These are phyloP conservation scores for Sturnus vulgaris DNA, from an alignment of 2,113 vertebrate species.

Conservation along the genomic window DNA sequence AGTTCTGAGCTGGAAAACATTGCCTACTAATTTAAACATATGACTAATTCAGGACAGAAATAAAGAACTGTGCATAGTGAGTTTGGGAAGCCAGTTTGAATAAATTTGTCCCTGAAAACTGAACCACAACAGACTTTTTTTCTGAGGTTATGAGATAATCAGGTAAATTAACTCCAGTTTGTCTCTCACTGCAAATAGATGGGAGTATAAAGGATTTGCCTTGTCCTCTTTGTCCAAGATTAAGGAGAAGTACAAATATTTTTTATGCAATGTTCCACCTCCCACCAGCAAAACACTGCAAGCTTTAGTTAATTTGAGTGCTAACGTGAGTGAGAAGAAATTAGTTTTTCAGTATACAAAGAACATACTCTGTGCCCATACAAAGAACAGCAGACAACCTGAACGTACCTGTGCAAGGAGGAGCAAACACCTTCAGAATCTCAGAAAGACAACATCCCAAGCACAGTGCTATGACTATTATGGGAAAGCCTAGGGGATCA, in stretches of 20 bases:
- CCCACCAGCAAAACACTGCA: not conserved
- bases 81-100: not conserved
- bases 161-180: not conserved
- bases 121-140: not conserved
- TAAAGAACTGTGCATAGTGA: not conserved
- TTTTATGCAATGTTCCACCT: not conserved
- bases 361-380: not conserved
- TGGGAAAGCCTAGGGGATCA: rapidly evolving
- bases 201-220: not conserved
- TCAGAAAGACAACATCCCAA: not conserved
- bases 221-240: not conserved
- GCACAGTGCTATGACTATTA: not conserved
- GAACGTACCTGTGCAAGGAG: not conserved
- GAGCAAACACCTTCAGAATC: not conserved
- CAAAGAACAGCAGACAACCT: not conserved
- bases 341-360: not conserved
- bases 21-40: not conserved
- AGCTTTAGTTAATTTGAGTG: not conserved
- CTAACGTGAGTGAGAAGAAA: not conserved
- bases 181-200: not conserved
- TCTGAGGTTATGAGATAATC: not conserved
- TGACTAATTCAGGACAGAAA: not conserved
- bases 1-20: not conserved
- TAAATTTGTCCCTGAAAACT: not conserved
- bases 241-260: not conserved